Base-by-base conservation (phyloP, 2,797 vertebrate genomes). In the Clarias pachynema region DNA sequence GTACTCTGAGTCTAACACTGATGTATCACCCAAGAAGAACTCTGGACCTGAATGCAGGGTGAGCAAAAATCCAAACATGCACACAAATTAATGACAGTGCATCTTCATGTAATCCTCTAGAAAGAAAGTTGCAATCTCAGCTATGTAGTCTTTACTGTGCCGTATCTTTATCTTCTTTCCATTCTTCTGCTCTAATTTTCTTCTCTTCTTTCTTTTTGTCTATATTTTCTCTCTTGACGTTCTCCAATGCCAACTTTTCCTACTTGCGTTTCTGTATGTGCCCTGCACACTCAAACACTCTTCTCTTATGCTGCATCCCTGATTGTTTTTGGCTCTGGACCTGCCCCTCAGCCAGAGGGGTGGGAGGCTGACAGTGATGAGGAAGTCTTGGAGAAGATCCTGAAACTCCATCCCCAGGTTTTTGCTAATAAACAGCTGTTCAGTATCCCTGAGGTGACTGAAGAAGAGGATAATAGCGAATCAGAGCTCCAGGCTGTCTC, bases 301-400 rank as follows among this genome's bases (percentile, higher is more conserved):
- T 56, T 34, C 9, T 59, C 26, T 86, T 86, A 86, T 40, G 88
- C 88, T 37, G 70, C 31, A 34, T 53, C 77, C 77, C 81, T 83
- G 68, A 70, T 44, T 72, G 68, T 63, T 20, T 62, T 74, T 60
- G 82, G 31, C 57, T 31, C 24, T 83, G 75, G 57, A 34, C 86
- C 88, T 84, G 74, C 86, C 75, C 86, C 87, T 90, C 91, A 97
- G 93, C 84, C 93, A 84, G 95, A 95, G 81, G 87, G 91, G 83
- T 96, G 93, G 92, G 96, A 97, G 93, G 93, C 95, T 77, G 98
- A 99, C 94, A 99, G 98, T 49, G 98, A 99, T 60, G 98, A 99
- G 91, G 98, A 99, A 70, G 93, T 97, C 90, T 91, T 97, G 88
- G 97, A 98, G 93, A 96, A 94, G 90, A 97, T 99, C 87, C 92